Base-by-base conservation (phyloP, 2,888 invertebrate genomes). In the Nephrotoma appendiculata region DNA sequence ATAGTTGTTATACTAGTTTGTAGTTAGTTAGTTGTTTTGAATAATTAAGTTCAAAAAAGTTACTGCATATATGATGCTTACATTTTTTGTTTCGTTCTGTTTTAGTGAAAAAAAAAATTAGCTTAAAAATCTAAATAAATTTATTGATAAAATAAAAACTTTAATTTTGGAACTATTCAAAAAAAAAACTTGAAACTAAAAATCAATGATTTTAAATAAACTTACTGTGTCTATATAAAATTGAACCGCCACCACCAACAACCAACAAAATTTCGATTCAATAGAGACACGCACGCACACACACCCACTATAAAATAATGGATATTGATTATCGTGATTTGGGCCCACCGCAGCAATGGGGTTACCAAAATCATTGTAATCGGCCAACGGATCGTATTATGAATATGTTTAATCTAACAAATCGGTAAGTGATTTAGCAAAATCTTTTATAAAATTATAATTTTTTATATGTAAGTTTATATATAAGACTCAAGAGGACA, bases 321-420 rank as follows among this genome's bases (percentile, higher is more conserved):
- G 44, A 85, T 85, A 19, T 85, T 19, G 85, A 85, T 85, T 85
- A 44, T 85, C 42, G 85, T 44, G 44, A 85, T 19, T 19, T 44
- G 19, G 43, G 85, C 9, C 45, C 42, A 31, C 85, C 44, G 15
- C 85, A 85, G 19, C 85, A 43, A 85, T 85, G 85, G 85, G 44
- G 85, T 43, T 44, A 19, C 5, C 85, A 44, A 44, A 85, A 85
- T 85, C 85, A 42, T 44, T 85, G 31, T 85, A 85, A 85, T 85
- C 19, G 41, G 7, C 41, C 86, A 42, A 41, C 57, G 6, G 86
- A 86, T 44, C 86, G 52, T 57, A 86, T 86, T 52, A 52, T 57
- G 41, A 86, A 57, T 86, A 86, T 86, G 86, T 52, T 86, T 12
- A 48, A 86, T 52, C 11, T 86, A 42, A 31, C 86, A 15, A 86